Evolutionary conservation across 2,113 vertebrate species (phyloP).

Genomic region (Stigmatopora nigra): DNA sequence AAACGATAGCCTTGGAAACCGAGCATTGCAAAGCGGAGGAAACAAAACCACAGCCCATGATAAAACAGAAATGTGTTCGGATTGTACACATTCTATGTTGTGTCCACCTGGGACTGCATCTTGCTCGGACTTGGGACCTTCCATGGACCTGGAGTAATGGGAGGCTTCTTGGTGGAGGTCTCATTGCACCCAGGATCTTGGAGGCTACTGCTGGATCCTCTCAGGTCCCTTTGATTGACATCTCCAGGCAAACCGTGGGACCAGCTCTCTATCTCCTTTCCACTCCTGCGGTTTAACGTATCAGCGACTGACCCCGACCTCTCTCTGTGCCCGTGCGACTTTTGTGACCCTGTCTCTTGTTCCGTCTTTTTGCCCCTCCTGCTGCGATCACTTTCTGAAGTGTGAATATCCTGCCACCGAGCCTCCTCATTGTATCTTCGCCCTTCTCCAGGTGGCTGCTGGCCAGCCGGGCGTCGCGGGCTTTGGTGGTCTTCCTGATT

Average conservation of each 20-base stretch:
- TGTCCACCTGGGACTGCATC: slow-evolving; percentile 64
- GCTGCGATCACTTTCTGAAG: slow-evolving; percentile 42
- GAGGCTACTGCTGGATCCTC: slow-evolving; percentile 55
- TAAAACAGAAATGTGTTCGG: neutral
- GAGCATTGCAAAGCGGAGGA: slow-evolving; percentile 53
- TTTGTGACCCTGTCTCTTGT: slow-evolving; percentile 38
- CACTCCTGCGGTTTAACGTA: slow-evolving; percentile 31
- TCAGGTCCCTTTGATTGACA: slow-evolving; percentile 43
- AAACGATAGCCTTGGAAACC: slow-evolving; percentile 25
- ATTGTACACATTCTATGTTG: neutral
- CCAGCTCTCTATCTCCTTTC: slow-evolving; percentile 35
- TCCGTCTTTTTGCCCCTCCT: slow-evolving; percentile 50
- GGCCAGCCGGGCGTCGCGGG: slow-evolving; percentile 56
- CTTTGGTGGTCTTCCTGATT: slow-evolving; percentile 51
- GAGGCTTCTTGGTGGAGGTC: slow-evolving; percentile 69
- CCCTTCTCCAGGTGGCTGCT: slow-evolving; percentile 39
- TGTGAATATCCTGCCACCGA: slow-evolving; percentile 45
- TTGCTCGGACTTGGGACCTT: slow-evolving; percentile 80
- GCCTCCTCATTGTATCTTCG: slow-evolving; percentile 64
- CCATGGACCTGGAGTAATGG: slow-evolving; percentile 89
- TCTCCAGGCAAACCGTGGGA: slow-evolving; percentile 28
- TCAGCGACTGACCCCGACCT: slow-evolving; percentile 37
- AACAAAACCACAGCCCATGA: slow-evolving; percentile 14
- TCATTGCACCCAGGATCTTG: slow-evolving; percentile 62
- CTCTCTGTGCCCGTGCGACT: slow-evolving; percentile 43